These are phyloP conservation scores for Channa striata DNA, from an alignment of 2,797 vertebrate genomes.

Conservation along the genomic window DNA sequence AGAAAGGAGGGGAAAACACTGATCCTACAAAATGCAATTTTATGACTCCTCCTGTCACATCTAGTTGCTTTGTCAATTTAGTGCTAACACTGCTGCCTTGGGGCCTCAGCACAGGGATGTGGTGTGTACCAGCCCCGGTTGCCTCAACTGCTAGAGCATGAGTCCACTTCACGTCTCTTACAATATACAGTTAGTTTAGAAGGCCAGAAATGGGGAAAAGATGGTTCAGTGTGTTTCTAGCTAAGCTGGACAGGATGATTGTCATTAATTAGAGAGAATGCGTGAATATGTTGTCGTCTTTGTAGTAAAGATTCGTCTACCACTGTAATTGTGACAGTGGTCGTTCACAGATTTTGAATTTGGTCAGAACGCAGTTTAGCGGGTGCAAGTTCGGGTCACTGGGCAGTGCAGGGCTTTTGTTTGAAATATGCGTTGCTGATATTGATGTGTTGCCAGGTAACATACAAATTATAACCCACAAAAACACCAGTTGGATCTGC, in stretches of 20 bases:
- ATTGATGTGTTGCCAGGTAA: constrained; percentile 15
- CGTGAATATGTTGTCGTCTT: neutral
- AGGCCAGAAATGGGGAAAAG: constrained; percentile 34
- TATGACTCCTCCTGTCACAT: constrained; percentile 81
- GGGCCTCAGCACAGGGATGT: constrained; percentile 57
- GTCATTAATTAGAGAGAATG: constrained; percentile 26
- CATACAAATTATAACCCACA: neutral
- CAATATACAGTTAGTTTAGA: constrained; percentile 55
- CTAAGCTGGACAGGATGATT: constrained; percentile 17
- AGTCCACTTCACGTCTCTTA: constrained; percentile 53
- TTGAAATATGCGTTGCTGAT: neutral
- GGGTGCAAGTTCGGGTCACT: constrained; percentile 13
- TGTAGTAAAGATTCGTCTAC: neutral
- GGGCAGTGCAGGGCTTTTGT: neutral
- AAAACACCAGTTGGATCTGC: neutral
- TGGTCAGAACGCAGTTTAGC: constrained; percentile 22
- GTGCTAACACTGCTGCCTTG: constrained; percentile 71
- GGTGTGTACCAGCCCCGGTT: constrained; percentile 57
- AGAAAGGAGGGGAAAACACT: constrained; percentile 63
- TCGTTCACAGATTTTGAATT: constrained; percentile 10
- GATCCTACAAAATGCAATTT: constrained; percentile 82
- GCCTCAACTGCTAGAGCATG: constrained; percentile 51
- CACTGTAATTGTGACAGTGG: constrained; percentile 13
- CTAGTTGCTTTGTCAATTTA: constrained; percentile 83
- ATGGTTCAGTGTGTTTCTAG: constrained; percentile 6